Evolutionary conservation across 2,113 vertebrate genomes (phyloP), one percentile per base, ranked within the genome.

Genomic region (Grammomys surdaster): DNA sequence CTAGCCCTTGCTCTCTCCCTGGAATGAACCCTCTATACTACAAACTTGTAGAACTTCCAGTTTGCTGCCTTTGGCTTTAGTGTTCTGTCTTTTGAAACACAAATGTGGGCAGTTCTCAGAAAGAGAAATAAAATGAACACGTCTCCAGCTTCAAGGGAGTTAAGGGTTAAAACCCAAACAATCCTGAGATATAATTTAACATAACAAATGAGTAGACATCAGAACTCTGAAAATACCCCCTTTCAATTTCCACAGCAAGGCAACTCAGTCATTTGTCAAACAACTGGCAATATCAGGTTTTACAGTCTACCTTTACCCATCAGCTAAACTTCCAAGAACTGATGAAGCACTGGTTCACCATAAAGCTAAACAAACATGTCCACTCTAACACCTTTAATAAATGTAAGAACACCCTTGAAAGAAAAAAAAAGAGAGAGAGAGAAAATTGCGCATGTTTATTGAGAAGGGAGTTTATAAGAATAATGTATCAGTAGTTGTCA

Each of bases 271-370:
- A 88, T 28, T 48, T 85, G 89, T 24, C 69, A 51, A 69, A 94
- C 13, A 65, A 95, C 43, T 92, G 48, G 56, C 36, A 78, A 14
- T 65, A 94, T 86, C 48, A 33, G 70, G 86, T 95, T 94, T 90
- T n/a, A 54, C 84, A 85, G 94, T 85, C 40, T 58, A 73, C 17
- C 19, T 51, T 93, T 33, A 90, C n/a, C 22, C 13, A 95, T 69
- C 1, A 90, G 67, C 19, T 78, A 36, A 72, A 76, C 72, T 86
- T 91, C 56, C 76, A 89, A 94, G 76, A 93, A 94, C 19, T 36
- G 58, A 84, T 43, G 17, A 26, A 69, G 9, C 19, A 69, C 3
- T 22, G 31, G 20, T 6, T 91, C 40, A 43, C 36, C 63, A 78
- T 60, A 93, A 94, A 86, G 13, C 75, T 43, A 92, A 5, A 89